Evolutionary conservation across 2,797 vertebrate species (phyloP).

Genomic region (Sebastes steindachneri): DNA sequence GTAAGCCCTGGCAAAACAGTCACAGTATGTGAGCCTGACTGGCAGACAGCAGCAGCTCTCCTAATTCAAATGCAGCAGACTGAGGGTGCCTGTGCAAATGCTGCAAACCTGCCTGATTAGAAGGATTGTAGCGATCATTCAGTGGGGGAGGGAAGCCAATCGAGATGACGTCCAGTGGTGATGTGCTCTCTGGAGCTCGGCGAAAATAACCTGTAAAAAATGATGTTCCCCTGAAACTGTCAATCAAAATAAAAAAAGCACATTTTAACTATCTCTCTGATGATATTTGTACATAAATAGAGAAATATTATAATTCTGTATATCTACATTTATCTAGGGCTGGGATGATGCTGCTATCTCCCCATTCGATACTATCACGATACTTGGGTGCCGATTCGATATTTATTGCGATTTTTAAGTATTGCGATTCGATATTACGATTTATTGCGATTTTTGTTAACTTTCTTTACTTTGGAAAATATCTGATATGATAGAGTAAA

Average conservation of each 20-base stretch:
- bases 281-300: neutral
- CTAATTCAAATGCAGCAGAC: slow-evolving; percentile 17
- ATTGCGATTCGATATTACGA: too few species aligned
- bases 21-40: neutral
- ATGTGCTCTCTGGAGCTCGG: neutral
- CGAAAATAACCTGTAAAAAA: neutral
- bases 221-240: neutral
- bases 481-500: too few species aligned
- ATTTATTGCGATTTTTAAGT: too few species aligned
- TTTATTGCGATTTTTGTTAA: too few species aligned
- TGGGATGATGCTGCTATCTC: too few species aligned
- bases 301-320: neutral
- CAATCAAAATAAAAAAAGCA: neutral
- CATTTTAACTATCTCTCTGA: neutral
- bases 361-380: too few species aligned
- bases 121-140: neutral
- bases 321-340: neutral
- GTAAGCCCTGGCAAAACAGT: neutral
- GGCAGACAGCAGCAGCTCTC: neutral
- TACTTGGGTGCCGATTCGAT: too few species aligned
- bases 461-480: too few species aligned
- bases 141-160: neutral
- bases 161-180: neutral
- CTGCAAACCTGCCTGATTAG: slow-evolving; percentile 12
- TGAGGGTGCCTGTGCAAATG: slow-evolving; percentile 7